Evolutionary conservation across 2,888 invertebrate species (phyloP), one percentile per base, ranked within the genome.

Genomic region (Chirona hameri): DNA sequence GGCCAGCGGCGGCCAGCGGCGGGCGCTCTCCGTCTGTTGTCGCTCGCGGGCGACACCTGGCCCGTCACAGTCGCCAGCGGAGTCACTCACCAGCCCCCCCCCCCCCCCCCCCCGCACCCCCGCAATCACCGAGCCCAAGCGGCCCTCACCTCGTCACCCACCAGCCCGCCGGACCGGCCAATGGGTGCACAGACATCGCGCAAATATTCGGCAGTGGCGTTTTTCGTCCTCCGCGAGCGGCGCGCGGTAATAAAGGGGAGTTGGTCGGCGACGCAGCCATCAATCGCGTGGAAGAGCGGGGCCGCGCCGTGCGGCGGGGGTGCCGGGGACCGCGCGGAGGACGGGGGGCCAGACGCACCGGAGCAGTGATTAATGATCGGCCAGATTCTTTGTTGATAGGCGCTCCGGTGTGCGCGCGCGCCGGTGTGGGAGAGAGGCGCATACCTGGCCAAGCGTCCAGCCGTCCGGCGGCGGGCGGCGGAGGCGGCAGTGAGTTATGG

Each of bases 361-460:
- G 46, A 46, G 52, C 76, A 39, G 39, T 76, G 76, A 76, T 76
- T 76, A 76, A 76, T 76, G 76, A 76, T 46, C 46, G 39, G 39
- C 76, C 18, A 39, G 76, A 76, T 76, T 76, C 76, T 76, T 76
- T 76, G 76, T 76, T 76, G 76, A 76, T 76, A 76, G 76, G 72
- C 72, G 15, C 27, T 76, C 76, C 39, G 76, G 76, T 76, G 76
- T 21, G 39, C 14, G 76, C 46, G 39, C n/a, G 69, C 2, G 31
- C 76, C 46, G 76, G 76, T 31, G 72, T 31, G 72, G 72, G 72
- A 72, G 65, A 15, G 72, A 29, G 31, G 27, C 72, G 72, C 76
- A 76, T 76, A 76, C 76, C 76, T 76, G 76, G 76, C 76, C 39
- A 31, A 31, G 18, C 7, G 31, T 21, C 39, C 39, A 7, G 39